These are phyloP conservation scores for Drosophila sordidula DNA, from an alignment of 2,888 invertebrate species.

Conservation along the genomic window DNA sequence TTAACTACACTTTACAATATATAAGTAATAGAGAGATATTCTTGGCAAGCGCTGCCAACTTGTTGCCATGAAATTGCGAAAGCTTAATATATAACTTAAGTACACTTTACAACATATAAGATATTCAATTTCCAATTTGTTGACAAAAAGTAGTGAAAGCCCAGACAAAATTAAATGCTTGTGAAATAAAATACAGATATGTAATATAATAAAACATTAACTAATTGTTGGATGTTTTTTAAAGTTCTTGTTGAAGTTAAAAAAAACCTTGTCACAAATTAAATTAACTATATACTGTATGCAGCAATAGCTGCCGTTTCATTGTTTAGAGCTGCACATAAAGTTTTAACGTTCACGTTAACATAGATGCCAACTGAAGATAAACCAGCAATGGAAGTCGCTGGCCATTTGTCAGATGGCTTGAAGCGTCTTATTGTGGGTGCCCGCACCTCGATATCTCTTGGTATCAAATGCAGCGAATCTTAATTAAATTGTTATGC, in stretches of 20 bases:
- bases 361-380: not conserved
- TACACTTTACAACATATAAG: too few species aligned
- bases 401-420: slow-evolving; percentile 1
- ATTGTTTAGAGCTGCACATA: slow-evolving; percentile 4
- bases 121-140: too few species aligned
- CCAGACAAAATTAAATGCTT: not conserved
- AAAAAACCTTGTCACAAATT: not conserved
- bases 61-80: not conserved
- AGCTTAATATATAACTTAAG: too few species aligned
- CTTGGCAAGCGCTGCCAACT: not conserved
- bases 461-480: slow-evolving; percentile 17
- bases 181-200: not conserved
- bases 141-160: not conserved
- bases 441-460: not conserved
- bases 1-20: not conserved
- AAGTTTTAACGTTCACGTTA: not conserved
- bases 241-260: not conserved
- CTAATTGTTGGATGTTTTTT: not conserved
- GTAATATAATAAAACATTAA: not conserved
- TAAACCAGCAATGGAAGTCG: slow-evolving; percentile 3
- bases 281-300: not conserved
- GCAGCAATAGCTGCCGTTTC: not conserved
- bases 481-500: slow-evolving; percentile 56
- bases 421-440: not conserved
- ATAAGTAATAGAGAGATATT: not conserved